Evolutionary conservation across 2,797 vertebrate species (phyloP).

Genomic region (Lepidocolaptes lacrymiger): DNA sequence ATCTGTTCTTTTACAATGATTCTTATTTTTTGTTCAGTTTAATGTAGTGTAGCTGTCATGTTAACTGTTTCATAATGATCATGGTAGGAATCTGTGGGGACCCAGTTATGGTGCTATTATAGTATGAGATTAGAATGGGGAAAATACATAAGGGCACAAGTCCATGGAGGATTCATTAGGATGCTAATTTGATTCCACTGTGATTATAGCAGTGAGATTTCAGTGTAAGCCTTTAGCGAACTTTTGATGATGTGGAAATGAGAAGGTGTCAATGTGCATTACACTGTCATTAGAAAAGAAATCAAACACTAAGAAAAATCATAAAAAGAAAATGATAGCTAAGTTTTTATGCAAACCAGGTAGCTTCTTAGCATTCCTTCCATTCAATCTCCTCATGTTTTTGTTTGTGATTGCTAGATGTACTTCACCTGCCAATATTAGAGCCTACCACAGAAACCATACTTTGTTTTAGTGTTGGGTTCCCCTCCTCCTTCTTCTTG

Average conservation of each 20-base stretch:
- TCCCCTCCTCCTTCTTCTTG: background rate
- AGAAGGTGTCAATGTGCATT: conserved; percentile 35
- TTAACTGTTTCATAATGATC: conserved; percentile 52
- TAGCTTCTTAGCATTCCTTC: background rate
- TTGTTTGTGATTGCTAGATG: background rate
- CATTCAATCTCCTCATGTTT: accelerated
- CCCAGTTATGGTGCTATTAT: conserved; percentile 48
- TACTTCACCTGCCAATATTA: background rate
- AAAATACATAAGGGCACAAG: conserved; percentile 37
- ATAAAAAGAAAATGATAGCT: background rate
- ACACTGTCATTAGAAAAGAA: background rate
- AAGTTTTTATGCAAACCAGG: background rate
- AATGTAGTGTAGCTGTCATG: background rate
- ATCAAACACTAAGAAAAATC: background rate
- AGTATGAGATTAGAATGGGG: conserved; percentile 39
- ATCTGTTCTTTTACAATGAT: conserved; percentile 14
- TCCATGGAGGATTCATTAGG: conserved; percentile 49
- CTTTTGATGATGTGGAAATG: conserved; percentile 35
- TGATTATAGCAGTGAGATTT: conserved; percentile 51
- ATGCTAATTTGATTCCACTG: conserved; percentile 53
- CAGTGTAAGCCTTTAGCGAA: conserved; percentile 35
- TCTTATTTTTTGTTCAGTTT: background rate
- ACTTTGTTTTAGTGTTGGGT: background rate
- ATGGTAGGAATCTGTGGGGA: conserved; percentile 34
- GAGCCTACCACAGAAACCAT: background rate